A percentile compares a stretch with the other conserved stretches of the same genome.
Evolutionary conservation across 92 coral and sea anemone genomes (phyloP).

Genomic region (Paramuricea clavata): DNA sequence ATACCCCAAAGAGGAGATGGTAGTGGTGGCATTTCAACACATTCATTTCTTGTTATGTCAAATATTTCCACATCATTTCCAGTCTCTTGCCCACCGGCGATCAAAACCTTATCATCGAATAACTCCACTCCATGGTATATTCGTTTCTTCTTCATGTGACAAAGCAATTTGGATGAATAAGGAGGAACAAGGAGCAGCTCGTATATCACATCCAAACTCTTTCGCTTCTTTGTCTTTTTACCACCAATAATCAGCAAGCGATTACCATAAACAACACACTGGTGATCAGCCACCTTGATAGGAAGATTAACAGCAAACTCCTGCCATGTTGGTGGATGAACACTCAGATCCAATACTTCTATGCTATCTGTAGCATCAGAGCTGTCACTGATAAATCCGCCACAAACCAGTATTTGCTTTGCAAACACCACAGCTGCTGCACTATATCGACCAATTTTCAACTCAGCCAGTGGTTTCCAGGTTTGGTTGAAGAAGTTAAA

Average conservation of each 20-base stretch:
- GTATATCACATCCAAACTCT: background rate
- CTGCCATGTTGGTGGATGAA: background rate
- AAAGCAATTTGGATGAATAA: no score
- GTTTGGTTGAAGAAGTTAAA: no score
- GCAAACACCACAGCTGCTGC: background rate
- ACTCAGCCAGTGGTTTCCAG: background rate
- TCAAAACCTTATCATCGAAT: background rate
- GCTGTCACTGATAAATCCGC: background rate
- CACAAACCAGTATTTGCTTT: background rate
- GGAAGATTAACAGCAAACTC: background rate
- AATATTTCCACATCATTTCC: background rate
- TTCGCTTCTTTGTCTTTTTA: background rate
- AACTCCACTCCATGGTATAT: background rate
- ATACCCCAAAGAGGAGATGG: background rate
- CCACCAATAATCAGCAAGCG: background rate
- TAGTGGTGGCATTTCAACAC: no score
- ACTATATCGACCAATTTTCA: background rate
- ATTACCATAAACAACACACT: background rate
- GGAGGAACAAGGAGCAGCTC: constrained; percentile 10
- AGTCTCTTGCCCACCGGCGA: background rate
- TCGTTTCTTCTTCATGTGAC: constrained; percentile 7
- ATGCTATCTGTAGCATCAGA: background rate
- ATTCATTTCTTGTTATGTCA: background rate
- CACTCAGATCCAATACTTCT: background rate
- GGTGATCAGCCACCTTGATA: background rate